These are phyloP conservation scores for Coenonympha arcania DNA, from an alignment of 2,888 invertebrate species.

Conservation along the genomic window DNA sequence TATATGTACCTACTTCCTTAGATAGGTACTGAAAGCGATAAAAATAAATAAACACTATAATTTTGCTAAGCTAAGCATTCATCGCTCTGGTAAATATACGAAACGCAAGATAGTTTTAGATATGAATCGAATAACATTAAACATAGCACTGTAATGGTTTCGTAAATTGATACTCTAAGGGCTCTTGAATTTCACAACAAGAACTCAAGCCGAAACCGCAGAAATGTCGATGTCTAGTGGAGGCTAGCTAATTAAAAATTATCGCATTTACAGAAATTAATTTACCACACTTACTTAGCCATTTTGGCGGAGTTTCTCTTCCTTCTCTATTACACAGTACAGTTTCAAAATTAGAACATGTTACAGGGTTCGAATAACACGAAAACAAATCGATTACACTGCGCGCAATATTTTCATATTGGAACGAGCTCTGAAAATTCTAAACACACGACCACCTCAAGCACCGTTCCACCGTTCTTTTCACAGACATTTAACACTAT, in stretches of 20 bases:
- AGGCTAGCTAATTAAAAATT: no score
- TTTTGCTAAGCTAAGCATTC: no score
- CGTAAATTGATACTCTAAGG: conserved; percentile 1
- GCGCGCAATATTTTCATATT: conserved; percentile 36
- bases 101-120: not conserved
- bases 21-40: no score
- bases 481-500: conserved; percentile 15
- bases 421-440: conserved; percentile 25
- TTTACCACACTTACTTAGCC: conserved; percentile 57
- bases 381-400: conserved; percentile 32
- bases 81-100: no score
- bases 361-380: conserved; percentile 23
- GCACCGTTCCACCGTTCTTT: conserved; percentile 7
- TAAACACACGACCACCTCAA: conserved; percentile 25
- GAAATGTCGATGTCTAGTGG: conserved; percentile 16
- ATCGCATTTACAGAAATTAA: conserved; percentile 15
- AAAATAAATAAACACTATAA: no score
- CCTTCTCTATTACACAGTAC: conserved; percentile 12
- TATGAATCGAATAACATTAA: not conserved
- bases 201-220: conserved; percentile 1
- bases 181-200: conserved; percentile 11
- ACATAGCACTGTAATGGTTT: not conserved
- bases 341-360: conserved; percentile 38
- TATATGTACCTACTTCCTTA: no score
- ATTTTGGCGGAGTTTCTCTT: conserved; percentile 41